Evolutionary conservation across 2,797 vertebrate species (phyloP).

Genomic region (Ptychobarbus kaznakovi): DNA sequence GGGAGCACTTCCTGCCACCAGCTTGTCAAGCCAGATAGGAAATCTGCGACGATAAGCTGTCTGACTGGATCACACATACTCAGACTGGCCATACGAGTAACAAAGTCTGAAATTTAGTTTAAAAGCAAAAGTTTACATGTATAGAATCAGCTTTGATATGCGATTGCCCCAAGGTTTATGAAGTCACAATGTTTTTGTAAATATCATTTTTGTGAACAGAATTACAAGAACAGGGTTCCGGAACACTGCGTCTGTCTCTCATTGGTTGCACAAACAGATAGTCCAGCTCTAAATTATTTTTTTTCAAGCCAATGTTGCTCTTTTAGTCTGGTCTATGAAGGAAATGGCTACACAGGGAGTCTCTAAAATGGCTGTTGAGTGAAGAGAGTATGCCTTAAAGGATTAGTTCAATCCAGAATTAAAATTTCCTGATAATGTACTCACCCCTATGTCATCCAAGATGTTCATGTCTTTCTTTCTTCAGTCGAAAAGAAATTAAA

Average conservation of each 20-base stretch:
- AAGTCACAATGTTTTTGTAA: neutral
- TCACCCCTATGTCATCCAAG: neutral
- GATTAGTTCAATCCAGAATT: neutral
- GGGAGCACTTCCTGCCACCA: constrained; percentile 78
- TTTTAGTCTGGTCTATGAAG: neutral
- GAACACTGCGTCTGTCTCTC: neutral
- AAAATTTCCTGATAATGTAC: too few relatives aligned
- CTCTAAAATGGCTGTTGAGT: neutral
- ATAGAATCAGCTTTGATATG: constrained; percentile 56
- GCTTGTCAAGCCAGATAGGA: constrained; percentile 80
- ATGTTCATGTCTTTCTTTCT: neutral
- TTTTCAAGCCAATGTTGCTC: neutral
- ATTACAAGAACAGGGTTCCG: neutral
- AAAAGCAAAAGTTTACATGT: constrained; percentile 68
- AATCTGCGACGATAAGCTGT: constrained; percentile 80
- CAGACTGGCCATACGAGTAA: constrained; percentile 61
- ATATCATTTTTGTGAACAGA: neutral
- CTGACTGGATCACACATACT: constrained; percentile 68
- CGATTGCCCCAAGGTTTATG: constrained; percentile 44
- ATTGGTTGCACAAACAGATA: neutral
- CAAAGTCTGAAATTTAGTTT: constrained; percentile 70
- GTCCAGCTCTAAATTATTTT: neutral
- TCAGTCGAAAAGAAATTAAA: neutral
- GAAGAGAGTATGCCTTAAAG: neutral
- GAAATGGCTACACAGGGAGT: neutral